phyloP scores from a whole-genome alignment of 2,113 vertebrate genomes.

The Ictalurus furcatus region DNA sequence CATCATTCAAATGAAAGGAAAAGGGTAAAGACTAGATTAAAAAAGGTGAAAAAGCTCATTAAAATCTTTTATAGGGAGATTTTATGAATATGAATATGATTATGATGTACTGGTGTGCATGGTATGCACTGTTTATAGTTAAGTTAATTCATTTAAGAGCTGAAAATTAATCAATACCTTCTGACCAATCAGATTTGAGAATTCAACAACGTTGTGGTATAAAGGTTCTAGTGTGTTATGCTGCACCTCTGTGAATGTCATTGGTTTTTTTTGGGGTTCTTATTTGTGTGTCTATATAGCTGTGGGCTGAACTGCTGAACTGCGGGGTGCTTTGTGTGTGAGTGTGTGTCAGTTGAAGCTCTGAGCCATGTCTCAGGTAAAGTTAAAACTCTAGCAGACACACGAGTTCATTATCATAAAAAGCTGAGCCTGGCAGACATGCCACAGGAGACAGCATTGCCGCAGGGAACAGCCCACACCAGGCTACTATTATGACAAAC shows the following conservation, averaged over 20 bases:
- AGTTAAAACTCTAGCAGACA: conserved; percentile 37
- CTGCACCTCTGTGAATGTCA: background rate
- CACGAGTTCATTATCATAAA: conserved; percentile 46
- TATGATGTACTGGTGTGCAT: background rate
- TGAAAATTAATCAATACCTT: background rate
- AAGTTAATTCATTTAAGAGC: background rate
- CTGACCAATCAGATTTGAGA: background rate
- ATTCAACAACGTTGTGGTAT: background rate
- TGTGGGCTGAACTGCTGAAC: conserved; percentile 17
- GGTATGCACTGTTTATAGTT: background rate
- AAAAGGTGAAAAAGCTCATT: background rate
- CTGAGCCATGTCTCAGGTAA: conserved; percentile 32
- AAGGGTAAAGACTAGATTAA: conserved; percentile 12
- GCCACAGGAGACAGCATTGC: conserved; percentile 42
- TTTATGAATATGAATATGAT: background rate
- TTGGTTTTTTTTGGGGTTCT: background rate
- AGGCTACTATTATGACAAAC: conserved; percentile 43
- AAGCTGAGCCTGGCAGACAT: conserved; percentile 41
- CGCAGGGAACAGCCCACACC: conserved; percentile 31
- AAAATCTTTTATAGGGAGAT: conserved; percentile 2
- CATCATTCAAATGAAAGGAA: conserved; percentile 41
- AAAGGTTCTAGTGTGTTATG: conserved; percentile 14
- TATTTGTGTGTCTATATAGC: conserved; percentile 30
- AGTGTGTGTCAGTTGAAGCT: conserved; percentile 34
- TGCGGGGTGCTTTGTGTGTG: conserved; percentile 37